These are phyloP conservation scores for Toxostoma redivivum DNA, from an alignment of 2,113 vertebrate genomes.

Conservation along the genomic window DNA sequence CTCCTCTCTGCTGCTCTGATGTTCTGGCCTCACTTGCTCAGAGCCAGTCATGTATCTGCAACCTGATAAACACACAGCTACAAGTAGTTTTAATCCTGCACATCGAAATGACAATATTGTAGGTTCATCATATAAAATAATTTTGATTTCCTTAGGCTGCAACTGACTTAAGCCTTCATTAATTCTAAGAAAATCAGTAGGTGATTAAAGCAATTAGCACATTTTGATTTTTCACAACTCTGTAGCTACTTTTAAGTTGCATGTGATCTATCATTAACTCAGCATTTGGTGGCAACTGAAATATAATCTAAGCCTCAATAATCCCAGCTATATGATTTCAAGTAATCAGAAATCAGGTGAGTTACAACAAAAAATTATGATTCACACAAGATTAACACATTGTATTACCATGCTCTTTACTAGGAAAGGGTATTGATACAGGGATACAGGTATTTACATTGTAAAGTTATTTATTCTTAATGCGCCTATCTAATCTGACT, in stretches of 20 bases:
- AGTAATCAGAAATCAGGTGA: background rate
- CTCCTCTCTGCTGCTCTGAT: background rate
- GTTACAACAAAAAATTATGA: background rate
- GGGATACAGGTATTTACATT: background rate
- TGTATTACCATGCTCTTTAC: background rate
- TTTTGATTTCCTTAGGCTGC: background rate
- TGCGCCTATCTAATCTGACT: background rate
- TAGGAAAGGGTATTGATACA: background rate
- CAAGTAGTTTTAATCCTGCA: background rate
- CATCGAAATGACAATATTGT: background rate
- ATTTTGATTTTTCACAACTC: background rate
- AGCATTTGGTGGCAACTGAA: background rate
- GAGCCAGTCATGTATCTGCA: background rate
- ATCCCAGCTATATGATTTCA: background rate
- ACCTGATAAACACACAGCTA: background rate
- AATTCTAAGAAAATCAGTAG: background rate
- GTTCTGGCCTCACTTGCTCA: background rate
- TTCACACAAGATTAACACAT: background rate
- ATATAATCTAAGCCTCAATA: background rate
- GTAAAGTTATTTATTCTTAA: background rate
- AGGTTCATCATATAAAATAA: background rate
- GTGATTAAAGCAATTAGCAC: background rate
- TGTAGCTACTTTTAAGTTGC: background rate
- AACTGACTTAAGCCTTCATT: background rate
- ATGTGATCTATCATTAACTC: background rate